Percentiles rank a stretch among this genome's conserved stretches.
These are phyloP conservation scores for Dinocampus coccinellae DNA, from an alignment of 2,888 invertebrate genomes.

Conservation along the genomic window DNA sequence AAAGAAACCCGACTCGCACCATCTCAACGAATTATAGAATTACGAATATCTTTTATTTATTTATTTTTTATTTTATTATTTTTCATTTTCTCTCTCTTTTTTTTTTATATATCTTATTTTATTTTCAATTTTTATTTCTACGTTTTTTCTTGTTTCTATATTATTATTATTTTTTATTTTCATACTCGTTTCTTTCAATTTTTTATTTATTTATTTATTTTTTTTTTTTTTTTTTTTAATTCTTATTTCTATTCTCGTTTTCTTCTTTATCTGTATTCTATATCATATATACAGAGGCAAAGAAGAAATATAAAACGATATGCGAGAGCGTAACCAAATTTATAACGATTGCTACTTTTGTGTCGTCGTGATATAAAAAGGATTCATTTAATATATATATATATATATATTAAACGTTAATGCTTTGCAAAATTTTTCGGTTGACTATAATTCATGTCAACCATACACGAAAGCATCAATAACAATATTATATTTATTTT, in stretches of 20 bases:
- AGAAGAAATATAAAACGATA: conserved; percentile 10
- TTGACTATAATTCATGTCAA: neutral
- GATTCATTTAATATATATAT: conserved; percentile 37
- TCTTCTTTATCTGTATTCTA: conserved; percentile 15
- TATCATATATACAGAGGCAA: neutral
- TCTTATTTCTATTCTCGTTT: conserved; percentile 19
- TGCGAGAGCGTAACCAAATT: conserved; percentile 49
- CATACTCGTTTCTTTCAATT: neutral
- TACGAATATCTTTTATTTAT: conserved; percentile 55
- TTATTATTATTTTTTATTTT: conserved; percentile 14
- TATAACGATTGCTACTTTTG: conserved; percentile 59
- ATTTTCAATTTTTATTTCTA: too few species aligned
- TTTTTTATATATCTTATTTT: neutral
- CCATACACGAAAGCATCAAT: neutral
- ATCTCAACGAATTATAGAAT: conserved; percentile 65
- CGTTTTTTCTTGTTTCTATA: too few species aligned
- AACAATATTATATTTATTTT: conserved; percentile 7
- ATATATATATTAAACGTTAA: neutral
- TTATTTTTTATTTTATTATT: conserved; percentile 37
- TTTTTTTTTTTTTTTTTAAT: conserved; percentile 2
- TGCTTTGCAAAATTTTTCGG: neutral
- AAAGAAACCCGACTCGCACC: conserved; percentile 57
- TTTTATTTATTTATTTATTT: too few species aligned
- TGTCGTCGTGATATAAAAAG: conserved; percentile 54
- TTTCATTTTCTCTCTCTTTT: conserved; percentile 23